Conservation (phyloP, 2,113 vertebrate genomes). For the Seriola quinqueradiata region DNA sequence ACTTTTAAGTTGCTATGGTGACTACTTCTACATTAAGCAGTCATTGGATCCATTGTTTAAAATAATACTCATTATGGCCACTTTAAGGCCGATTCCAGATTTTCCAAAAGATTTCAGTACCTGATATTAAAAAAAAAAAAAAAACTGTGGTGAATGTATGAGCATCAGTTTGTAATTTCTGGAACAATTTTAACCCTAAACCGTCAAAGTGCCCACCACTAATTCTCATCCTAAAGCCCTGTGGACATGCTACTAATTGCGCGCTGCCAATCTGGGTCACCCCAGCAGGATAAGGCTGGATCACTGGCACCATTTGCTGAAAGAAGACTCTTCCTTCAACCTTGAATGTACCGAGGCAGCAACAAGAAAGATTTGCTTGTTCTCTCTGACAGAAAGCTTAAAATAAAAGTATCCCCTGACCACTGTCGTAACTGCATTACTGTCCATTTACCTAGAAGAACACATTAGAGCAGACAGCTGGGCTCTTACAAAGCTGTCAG, state of each 20-base stretch:
- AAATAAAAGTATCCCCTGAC: constrained; percentile 47
- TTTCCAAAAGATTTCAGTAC: constrained; percentile 4
- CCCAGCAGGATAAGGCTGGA: constrained; percentile 55
- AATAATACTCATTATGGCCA: not conserved
- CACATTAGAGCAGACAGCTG: constrained; percentile 21
- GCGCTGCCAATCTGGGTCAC: constrained; percentile 69
- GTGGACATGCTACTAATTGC: constrained; percentile 70
- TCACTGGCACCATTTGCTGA: constrained; percentile 58
- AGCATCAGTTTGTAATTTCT: constrained; percentile 34
- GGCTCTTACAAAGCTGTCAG: constrained; percentile 18
- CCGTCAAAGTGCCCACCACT: constrained; percentile 25
- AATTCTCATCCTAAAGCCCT: constrained; percentile 57
- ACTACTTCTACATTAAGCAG: not conserved
- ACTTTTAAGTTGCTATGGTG: not conserved
- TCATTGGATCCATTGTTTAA: not conserved
- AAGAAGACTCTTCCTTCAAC: constrained; percentile 63
- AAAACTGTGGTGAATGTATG: not conserved
- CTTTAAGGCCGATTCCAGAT: not conserved
- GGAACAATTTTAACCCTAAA: constrained; percentile 47
- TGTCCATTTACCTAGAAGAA: constrained; percentile 30
- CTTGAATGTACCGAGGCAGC: constrained; percentile 35
- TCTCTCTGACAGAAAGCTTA: constrained; percentile 48
- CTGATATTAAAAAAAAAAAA: not conserved
- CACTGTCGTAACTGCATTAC: constrained; percentile 23
- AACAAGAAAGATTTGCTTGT: constrained; percentile 42